These are phyloP conservation scores for Andricus quercusramuli DNA, from an alignment of 2,888 invertebrate species.

Conservation along the genomic window DNA sequence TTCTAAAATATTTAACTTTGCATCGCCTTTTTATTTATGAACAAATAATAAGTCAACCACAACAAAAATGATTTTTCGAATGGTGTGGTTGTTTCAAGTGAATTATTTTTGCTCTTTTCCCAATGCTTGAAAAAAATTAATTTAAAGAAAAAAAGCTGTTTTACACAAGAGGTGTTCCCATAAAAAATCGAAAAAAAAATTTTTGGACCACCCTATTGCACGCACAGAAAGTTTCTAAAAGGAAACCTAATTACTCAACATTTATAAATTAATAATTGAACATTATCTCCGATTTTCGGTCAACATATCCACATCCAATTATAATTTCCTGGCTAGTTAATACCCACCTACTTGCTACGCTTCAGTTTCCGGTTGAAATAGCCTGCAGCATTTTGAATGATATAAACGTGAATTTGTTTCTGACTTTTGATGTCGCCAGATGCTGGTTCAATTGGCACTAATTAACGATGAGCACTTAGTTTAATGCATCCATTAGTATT, in stretches of 20 bases:
- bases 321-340: neutral
- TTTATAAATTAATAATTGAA: neutral
- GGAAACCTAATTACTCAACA: neutral
- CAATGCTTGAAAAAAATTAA: too few species aligned
- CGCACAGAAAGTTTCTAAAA: too few species aligned
- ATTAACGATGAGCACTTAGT: constrained; percentile 67
- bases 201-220: too few species aligned
- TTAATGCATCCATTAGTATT: constrained; percentile 60
- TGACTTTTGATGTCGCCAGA: neutral
- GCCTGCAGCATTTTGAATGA: neutral
- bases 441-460: constrained; percentile 47
- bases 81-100: too few species aligned
- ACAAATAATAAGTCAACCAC: too few species aligned
- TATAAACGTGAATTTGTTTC: neutral
- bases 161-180: too few species aligned
- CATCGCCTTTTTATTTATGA: too few species aligned
- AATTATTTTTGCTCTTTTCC: too few species aligned
- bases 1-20: too few species aligned
- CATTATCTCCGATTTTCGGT: neutral
- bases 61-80: too few species aligned
- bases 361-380: neutral
- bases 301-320: neutral
- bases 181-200: too few species aligned
- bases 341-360: neutral
- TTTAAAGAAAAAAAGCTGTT: too few species aligned